Evolutionary conservation across 1,140 invertebrate genomes (phyloP), one percentile per base, ranked within the genome.

Genomic region (Antheraea pernyi): DNA sequence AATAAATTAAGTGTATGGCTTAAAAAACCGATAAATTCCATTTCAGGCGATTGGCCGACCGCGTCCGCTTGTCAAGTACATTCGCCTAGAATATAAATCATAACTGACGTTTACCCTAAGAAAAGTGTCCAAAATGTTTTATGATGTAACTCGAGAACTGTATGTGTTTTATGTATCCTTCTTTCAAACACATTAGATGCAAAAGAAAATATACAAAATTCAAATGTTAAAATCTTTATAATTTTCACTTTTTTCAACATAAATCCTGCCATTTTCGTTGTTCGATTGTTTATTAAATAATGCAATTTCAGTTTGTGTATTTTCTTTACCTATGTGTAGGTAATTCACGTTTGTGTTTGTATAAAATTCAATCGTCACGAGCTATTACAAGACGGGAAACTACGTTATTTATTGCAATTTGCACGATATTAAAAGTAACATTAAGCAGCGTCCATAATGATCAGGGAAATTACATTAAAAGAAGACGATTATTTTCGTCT

Each of bases 271-370:
- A 53, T 53, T 0, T 42, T 42, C 11, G 16, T 53, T 53, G 46
- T 53, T 53, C 5, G 1, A 53, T 16, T 53, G 46, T 53, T 53
- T 53, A 13, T 13, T 16, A 53, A 53, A 53, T 53, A 53, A 53
- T 53, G 46, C 46, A 53, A 53, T 53, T 53, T 53, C 46, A 16
- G 11, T 53, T 53, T 53, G 46, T 53, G 13, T 53, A 53, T 53
- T 53, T 16, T 53, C 16, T 53, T 53, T 53, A 53, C 46, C 46
- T 53, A 53, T 53, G 46, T n/a, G 16, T 53, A n/a, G n/a, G n/a
- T n/a, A 53, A 53, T 53, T 53, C 46, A 53, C 46, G 46, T 53
- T 53, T 53, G 46, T 53, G 46, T 53, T 53, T 53, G 46, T 53
- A 53, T 53, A 53, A 53, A 53, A 53, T 53, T 53, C 46, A 53